Evolutionary conservation across 2,113 vertebrate genomes (phyloP), one percentile per base, ranked within the genome.

Genomic region (Oreotragus oreotragus): DNA sequence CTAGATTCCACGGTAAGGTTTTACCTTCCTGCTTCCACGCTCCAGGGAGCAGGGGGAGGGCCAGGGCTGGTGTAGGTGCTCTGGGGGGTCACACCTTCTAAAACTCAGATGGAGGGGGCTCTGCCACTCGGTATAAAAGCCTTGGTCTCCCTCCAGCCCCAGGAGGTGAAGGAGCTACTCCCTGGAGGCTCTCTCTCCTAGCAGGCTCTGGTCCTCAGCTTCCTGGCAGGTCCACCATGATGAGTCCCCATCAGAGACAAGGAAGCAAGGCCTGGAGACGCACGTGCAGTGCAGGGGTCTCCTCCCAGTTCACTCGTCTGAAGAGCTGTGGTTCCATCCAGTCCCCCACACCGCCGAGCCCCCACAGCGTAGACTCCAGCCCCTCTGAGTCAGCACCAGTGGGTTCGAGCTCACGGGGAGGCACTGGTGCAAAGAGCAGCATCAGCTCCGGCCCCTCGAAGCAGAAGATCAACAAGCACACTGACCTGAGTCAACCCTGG

Each of bases 351-450:
- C 27, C 1, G 2, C 64, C 39, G 6, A 36, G 21, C 51, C 51
- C 81, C 55, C n/a, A 6, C 70, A 7, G 57, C 4, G 1, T 30
- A 28, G 47, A 36, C 39, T 3, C 21, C 14, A 27, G 84, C 27
- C 57, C 64, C 51, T 9, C 13, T 5, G 57, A 23, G 5, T 13
- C 14, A 10, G 45, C 13, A 10, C 47, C 66, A 11, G 21, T 14
- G 8, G 15, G 5, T 43, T 0, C 4, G 12, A 33, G 27, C 84
- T 28, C n/a, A 2, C 1, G 0, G 17, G 36, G 27, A 25, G 53
- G 33, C 43, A 1, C 90, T 25, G 27, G 45, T 21, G 16, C 45
- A 7, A 7, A 64, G 11, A 45, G 8, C 60, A 45, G 90, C 5
- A 4, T 30, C 2, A n/a, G 70, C 14, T 5, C 55, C 1, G 3